Evolutionary conservation across 2,797 vertebrate species (phyloP).

Genomic region (Propithecus deckenii): DNA sequence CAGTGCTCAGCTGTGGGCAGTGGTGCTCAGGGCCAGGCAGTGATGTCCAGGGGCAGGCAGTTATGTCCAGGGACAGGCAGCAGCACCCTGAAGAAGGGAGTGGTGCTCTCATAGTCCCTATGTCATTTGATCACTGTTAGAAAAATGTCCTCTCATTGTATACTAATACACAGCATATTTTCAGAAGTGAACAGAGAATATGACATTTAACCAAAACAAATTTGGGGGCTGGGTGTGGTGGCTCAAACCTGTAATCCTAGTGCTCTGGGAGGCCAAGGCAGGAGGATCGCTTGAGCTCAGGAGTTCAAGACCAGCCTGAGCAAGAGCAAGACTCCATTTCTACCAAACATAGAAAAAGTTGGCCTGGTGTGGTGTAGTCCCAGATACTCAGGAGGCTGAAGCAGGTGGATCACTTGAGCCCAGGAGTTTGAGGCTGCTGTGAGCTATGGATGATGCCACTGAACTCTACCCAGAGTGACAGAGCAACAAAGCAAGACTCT

Average conservation of each 20-base stretch:
- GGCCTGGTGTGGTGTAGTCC: not conserved
- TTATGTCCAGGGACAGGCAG: not conserved
- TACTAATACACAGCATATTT: constrained; percentile 66
- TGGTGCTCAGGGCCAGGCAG: not conserved
- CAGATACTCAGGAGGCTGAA: not conserved
- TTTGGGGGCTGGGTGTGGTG: not conserved
- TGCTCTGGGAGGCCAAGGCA: not conserved
- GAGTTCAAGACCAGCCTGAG: not conserved
- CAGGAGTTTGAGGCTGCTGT: not conserved
- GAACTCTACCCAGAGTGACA: not conserved
- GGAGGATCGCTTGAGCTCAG: not conserved
- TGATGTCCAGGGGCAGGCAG: not conserved
- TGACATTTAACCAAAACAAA: constrained; percentile 30
- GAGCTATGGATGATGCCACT: not conserved
- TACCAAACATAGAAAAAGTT: not conserved
- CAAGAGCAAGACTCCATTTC: not conserved
- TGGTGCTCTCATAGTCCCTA: not conserved
- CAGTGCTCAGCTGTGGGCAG: not conserved
- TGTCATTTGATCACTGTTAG: not conserved
- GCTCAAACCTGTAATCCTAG: not conserved
- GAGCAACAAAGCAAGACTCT: too few species aligned
- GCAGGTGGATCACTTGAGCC: not conserved
- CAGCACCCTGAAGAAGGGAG: not conserved
- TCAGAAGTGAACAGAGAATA: constrained; percentile 60
- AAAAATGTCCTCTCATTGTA: constrained; percentile 69